Conservation (phyloP, 2,113 vertebrate genomes). For the Nothoprocta perdicaria region DNA sequence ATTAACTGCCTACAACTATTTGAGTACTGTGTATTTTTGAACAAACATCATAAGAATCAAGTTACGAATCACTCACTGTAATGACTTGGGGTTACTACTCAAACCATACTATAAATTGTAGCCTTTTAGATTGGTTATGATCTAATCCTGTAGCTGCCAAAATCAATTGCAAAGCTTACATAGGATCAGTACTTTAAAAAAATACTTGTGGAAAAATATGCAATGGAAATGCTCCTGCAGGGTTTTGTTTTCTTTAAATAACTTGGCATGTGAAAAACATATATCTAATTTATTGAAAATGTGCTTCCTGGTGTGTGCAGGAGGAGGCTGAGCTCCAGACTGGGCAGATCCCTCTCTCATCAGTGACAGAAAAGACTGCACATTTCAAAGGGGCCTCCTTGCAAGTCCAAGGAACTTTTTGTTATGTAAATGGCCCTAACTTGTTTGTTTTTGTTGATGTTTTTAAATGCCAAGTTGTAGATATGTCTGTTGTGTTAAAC, state of each 20-base stretch:
- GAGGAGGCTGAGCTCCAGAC: background rate
- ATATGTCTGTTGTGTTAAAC: constrained; percentile 53
- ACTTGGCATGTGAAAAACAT: background rate
- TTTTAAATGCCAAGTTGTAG: constrained; percentile 49
- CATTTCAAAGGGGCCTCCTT: constrained; percentile 71
- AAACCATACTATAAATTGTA: background rate
- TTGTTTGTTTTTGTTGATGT: constrained; percentile 46
- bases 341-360: background rate
- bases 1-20: background rate
- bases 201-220: background rate
- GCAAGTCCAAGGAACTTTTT: constrained; percentile 58
- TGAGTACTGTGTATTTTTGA: background rate
- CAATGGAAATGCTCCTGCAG: background rate
- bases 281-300: background rate
- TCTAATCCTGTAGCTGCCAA: background rate
- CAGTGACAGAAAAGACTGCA: constrained; percentile 19
- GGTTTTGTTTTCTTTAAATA: background rate
- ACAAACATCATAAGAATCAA: background rate
- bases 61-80: background rate
- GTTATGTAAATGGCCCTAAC: constrained; percentile 65
- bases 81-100: background rate
- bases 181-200: background rate
- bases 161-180: background rate
- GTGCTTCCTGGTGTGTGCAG: background rate
- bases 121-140: background rate